Conservation (phyloP, 1,140 invertebrate genomes). For the Conus betulinus region DNA sequence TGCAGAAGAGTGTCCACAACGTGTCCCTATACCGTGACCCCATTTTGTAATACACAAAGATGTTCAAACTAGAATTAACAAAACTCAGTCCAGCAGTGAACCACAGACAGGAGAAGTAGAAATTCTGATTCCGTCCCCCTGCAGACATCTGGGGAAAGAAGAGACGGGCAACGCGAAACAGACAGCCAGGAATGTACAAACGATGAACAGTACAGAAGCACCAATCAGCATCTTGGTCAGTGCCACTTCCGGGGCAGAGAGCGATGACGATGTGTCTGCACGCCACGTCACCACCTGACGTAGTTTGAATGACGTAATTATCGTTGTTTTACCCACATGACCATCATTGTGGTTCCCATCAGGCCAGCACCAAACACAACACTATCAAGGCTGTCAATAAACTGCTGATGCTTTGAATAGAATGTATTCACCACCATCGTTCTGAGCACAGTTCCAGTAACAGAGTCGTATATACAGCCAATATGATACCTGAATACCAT, state of each 20-base stretch:
- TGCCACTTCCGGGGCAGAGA: neutral
- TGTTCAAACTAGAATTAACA: neutral
- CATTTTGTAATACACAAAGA: neutral
- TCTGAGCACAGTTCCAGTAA: neutral
- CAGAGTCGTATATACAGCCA: neutral
- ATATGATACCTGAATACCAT: neutral
- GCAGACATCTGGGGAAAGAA: neutral
- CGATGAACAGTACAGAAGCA: neutral
- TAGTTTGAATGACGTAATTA: neutral
- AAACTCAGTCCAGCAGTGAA: neutral
- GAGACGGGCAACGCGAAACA: neutral
- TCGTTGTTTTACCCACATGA: neutral
- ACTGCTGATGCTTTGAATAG: neutral
- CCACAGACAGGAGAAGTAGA: neutral
- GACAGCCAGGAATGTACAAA: neutral
- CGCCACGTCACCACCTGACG: neutral
- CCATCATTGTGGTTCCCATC: neutral
- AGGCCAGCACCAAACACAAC: neutral
- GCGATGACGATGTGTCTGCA: neutral
- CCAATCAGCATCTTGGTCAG: conserved; percentile 20
- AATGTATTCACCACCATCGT: neutral
- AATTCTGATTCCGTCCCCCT: neutral
- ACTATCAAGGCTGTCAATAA: neutral
- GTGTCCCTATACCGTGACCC: neutral
- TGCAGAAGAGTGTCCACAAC: neutral